Percentiles rank a stretch among this genome's conserved stretches.
Evolutionary conservation across 2,113 vertebrate genomes (phyloP).

Genomic region (Mastomys coucha): DNA sequence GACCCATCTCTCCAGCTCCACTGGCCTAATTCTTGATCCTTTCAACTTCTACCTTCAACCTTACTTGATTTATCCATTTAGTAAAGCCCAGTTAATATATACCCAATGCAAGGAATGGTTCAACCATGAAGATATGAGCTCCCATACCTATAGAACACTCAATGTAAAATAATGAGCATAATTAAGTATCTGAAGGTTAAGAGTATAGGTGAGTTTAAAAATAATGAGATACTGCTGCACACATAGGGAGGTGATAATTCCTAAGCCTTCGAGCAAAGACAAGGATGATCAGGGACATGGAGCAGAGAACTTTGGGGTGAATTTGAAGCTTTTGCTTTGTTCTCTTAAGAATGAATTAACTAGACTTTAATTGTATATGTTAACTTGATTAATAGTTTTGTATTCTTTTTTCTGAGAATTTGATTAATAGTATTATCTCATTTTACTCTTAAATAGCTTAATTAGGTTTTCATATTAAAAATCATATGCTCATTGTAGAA

Average conservation of each 20-base stretch:
- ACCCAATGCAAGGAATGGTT: neutral
- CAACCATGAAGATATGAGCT: neutral
- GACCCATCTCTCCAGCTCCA: neutral
- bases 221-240: neutral
- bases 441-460: conserved; percentile 27
- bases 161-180: neutral
- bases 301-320: neutral
- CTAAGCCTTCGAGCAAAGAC: too few relatives aligned
- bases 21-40: neutral
- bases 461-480: conserved; percentile 50
- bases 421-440: neutral
- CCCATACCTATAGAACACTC: neutral
- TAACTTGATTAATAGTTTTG: neutral
- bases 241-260: neutral
- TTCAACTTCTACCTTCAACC: neutral
- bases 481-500: conserved; percentile 18
- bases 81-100: neutral
- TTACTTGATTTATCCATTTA: neutral
- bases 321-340: neutral
- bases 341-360: neutral
- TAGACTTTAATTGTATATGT: neutral
- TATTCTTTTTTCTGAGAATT: neutral
- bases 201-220: neutral
- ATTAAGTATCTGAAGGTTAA: neutral
- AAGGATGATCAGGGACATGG: neutral